Conservation (phyloP, 2,113 vertebrate species). For the Podiceps cristatus region DNA sequence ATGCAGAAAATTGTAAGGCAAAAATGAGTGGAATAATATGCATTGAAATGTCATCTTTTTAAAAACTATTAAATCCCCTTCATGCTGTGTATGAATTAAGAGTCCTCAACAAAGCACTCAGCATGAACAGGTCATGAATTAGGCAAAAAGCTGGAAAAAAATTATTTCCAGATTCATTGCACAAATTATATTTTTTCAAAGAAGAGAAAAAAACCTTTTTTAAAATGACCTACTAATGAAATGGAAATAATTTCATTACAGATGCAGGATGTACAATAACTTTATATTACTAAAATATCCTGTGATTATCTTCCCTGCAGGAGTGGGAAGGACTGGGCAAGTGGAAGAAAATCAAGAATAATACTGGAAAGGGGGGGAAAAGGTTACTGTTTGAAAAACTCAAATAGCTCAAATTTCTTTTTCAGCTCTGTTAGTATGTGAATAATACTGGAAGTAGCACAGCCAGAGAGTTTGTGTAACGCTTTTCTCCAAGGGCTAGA, state of each 20-base stretch:
- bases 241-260: neutral
- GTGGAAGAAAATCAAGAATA: neutral
- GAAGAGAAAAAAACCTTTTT: neutral
- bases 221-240: neutral
- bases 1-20: neutral
- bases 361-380: neutral
- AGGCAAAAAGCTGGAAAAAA: neutral
- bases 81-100: neutral
- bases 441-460: neutral
- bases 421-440: neutral
- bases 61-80: neutral
- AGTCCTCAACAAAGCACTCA: neutral
- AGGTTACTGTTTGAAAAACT: neutral
- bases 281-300: neutral
- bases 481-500: neutral
- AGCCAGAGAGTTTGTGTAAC: neutral
- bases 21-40: neutral
- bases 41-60: neutral
- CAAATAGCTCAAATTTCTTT: neutral
- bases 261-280: neutral
- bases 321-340: neutral
- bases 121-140: neutral
- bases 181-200: slow-evolving; percentile 8
- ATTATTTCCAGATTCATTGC: neutral
- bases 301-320: neutral